A percentile compares a stretch with the other conserved stretches of the same genome.
These are phyloP conservation scores for Peromyscus eremicus DNA, from an alignment of 2,797 vertebrate species.

Conservation along the genomic window DNA sequence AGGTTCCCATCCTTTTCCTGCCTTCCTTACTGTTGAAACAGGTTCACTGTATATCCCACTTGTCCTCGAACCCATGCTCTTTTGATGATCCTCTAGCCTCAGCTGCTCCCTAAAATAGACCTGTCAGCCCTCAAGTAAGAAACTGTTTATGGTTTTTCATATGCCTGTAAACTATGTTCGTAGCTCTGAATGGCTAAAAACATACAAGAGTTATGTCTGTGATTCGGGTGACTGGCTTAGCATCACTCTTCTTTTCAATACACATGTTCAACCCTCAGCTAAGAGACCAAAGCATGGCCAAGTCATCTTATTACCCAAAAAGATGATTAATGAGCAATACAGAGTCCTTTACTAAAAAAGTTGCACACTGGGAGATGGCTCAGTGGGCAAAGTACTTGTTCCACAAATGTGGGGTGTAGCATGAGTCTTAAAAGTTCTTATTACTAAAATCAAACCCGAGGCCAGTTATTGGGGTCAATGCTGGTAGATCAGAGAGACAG, in stretches of 20 bases:
- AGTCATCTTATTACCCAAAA: constrained; percentile 22
- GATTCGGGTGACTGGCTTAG: constrained; percentile 2
- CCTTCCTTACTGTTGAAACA: background rate
- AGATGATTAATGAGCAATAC: background rate
- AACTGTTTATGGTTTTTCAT: constrained; percentile 24
- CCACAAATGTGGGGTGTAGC: background rate
- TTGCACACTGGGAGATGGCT: background rate
- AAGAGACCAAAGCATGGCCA: background rate
- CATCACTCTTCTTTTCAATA: constrained; percentile 42
- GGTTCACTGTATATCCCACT: background rate
- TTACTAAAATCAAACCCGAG: too few relatives aligned
- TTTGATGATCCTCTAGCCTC: background rate
- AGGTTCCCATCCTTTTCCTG: too few relatives aligned
- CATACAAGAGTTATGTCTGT: background rate
- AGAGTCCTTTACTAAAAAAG: constrained; percentile 20
- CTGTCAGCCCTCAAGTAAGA: background rate
- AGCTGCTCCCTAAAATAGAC: constrained; percentile 6
- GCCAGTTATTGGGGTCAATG: too few relatives aligned
- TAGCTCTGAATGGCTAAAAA: background rate
- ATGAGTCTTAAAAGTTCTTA: too few relatives aligned
- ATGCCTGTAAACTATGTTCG: constrained; percentile 1
- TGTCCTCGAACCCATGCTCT: background rate
- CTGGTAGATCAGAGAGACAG: too few relatives aligned
- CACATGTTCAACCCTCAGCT: constrained; percentile 20
- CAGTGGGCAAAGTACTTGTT: background rate